These are phyloP conservation scores for Elanoides forficatus DNA, from an alignment of 2,113 vertebrate genomes.

Conservation along the genomic window DNA sequence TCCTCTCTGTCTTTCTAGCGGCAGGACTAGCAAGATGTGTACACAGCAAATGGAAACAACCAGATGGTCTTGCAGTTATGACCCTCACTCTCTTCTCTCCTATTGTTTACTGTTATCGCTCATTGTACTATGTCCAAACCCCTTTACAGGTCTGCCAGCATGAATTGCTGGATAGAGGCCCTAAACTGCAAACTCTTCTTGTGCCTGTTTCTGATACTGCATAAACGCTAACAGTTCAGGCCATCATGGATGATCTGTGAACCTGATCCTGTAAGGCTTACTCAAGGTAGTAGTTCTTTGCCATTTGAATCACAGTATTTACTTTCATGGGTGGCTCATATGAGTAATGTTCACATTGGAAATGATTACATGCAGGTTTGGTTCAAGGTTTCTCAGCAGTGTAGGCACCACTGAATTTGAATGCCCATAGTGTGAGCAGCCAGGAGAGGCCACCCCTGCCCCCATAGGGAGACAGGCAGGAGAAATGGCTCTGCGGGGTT, in stretches of 20 bases:
- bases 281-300: background rate
- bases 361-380: background rate
- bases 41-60: constrained; percentile 60
- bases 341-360: background rate
- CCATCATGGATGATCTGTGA: background rate
- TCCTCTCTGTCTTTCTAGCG: background rate
- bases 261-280: background rate
- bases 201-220: background rate
- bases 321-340: background rate
- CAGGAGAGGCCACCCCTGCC: background rate
- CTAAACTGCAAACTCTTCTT: constrained; percentile 17
- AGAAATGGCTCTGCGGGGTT: background rate
- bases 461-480: background rate
- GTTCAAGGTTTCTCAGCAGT: background rate
- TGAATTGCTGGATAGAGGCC: constrained; percentile 34
- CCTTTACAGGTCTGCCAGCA: constrained; percentile 52
- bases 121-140: constrained; percentile 39
- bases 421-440: background rate
- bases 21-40: constrained; percentile 50
- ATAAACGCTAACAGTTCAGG: background rate
- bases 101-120: constrained; percentile 55
- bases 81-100: constrained; percentile 57
- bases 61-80: constrained; percentile 66
- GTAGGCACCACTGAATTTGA: background rate
- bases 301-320: background rate